Base-by-base conservation (phyloP, 2,797 vertebrate genomes). In the Spizella passerina region DNA sequence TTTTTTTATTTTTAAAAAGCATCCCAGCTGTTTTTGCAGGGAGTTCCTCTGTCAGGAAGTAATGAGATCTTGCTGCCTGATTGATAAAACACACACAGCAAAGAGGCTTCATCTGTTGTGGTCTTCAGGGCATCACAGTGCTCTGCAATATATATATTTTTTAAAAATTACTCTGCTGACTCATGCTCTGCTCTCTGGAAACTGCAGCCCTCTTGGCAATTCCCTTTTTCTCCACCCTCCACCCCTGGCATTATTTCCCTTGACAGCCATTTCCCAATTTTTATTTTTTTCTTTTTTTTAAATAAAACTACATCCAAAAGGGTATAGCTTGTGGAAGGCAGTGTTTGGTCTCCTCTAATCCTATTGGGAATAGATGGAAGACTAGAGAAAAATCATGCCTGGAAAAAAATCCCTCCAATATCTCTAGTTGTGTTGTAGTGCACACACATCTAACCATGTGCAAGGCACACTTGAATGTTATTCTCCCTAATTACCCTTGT, bases 71-170 rank as follows among this genome's bases (percentile, higher is more conserved):
- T 79, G 55, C 80, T 93, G 85, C 49, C 80, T 88, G 92, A 97
- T 94, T 93, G 89, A 94, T 95, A 97, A 96, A 97, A 97, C 94
- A 97, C 68, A 88, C 23, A 16, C 30, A 60, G 79, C 92, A 84
- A 97, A 96, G 95, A 96, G 66, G 44, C 75, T 94, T 90, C 82
- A 90, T 93, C 65, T 88, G 70, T 49, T 83, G 79, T 63, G 63
- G 78, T 95, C 91, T 94, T 95, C 75, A 78, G 76, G 75, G 44
- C 20, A 86, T 59, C 57, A 9, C 70, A 64, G 44, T 29, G 26
- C 66, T 92, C 76, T 78, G 80, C 56, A 79, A 79, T 61, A 91
- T 32, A 72, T 30, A 39, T 47, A 73, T 34, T 2, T 53, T 22
- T 16, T 36, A 21, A 47, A 78, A 83, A 55, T 61, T 39, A 11